phyloP scores from a whole-genome alignment of 1,140 invertebrate genomes.

The Trissolcus basalis region DNA sequence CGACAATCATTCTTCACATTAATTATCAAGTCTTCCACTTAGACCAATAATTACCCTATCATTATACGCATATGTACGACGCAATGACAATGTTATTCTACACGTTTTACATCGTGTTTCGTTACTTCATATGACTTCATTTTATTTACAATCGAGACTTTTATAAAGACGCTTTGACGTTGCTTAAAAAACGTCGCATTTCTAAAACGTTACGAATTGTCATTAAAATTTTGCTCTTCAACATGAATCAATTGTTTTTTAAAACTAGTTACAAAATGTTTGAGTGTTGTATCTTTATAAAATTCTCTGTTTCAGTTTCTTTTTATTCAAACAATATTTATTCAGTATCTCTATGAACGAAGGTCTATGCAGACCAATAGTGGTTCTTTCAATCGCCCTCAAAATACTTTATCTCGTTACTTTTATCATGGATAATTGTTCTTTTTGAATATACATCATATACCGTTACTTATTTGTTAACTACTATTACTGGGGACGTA shows the following conservation, averaged over 20 bases:
- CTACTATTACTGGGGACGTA: conserved; percentile 62
- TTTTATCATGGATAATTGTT: conserved; percentile 60
- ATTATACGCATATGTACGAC: conserved; percentile 44
- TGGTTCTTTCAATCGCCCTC: conserved; percentile 58
- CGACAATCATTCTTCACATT: conserved; percentile 45
- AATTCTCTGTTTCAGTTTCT: conserved; percentile 28
- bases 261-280: conserved; percentile 33
- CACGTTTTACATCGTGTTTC: conserved; percentile 17
- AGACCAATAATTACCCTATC: conserved; percentile 52
- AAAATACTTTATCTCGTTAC: conserved; percentile 67
- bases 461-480: conserved; percentile 44
- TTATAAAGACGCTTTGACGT: conserved; percentile 39
- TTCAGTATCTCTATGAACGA: conserved; percentile 38
- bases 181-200: background rate
- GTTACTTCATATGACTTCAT: conserved; percentile 12
- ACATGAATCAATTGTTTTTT: conserved; percentile 8
- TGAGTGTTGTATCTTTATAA: conserved; percentile 44
- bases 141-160: conserved; percentile 45
- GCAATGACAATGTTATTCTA: conserved; percentile 34
- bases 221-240: conserved; percentile 6
- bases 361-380: conserved; percentile 44
- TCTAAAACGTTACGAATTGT: conserved; percentile 16
- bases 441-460: conserved; percentile 52
- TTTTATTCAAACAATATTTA: conserved; percentile 36
- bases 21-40: conserved; percentile 46